Evolutionary conservation across 2,113 vertebrate genomes (phyloP), one percentile per base, ranked within the genome.

Genomic region (Vulpes vulpes): DNA sequence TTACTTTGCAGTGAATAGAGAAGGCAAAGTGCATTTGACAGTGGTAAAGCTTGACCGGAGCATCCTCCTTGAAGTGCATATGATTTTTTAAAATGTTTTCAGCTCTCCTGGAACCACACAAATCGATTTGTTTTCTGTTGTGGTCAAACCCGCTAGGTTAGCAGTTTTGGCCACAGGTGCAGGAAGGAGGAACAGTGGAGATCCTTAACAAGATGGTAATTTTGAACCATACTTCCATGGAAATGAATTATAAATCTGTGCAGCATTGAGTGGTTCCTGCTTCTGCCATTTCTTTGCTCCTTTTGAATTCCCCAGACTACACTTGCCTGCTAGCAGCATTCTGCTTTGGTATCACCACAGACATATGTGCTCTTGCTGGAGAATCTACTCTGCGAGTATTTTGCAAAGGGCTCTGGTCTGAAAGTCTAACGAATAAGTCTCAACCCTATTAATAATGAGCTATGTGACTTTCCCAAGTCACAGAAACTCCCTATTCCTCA

Each of bases 21-120:
- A 96, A 98, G 97, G 55, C 85, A 92, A 97, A 96, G 38, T 6
- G n/a, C 11, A 12, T 23, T 49, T 85, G 92, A 78, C 0, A 6
- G 60, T 93, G 81, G 90, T 65, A 49, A 97, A 73, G 11, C 65
- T 96, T 81, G 86, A 49, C 38, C 20, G 11, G 92, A 82, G 76
- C 32, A 30, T 35, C 59, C 91, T 7, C 91, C 73, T 64, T 97
- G 62, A 95, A 96, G 92, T 97, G 96, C 55, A 76, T 71, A 59
- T 96, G 74, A 95, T 92, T 95, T 97, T 97, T 84, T 2, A 91
- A 97, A 94, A 90, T 92, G 55, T 86, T 97, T 93, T 97, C 59
- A 94, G 87, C 84, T 97, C 83, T 94, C 59, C 71, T 92, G 92
- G 94, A 96, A 97, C 97, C 85, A 89, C 95, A 67, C 82, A 43